Conservation (phyloP, 2,113 vertebrate genomes). For the Oreochromis tanganicae region DNA sequence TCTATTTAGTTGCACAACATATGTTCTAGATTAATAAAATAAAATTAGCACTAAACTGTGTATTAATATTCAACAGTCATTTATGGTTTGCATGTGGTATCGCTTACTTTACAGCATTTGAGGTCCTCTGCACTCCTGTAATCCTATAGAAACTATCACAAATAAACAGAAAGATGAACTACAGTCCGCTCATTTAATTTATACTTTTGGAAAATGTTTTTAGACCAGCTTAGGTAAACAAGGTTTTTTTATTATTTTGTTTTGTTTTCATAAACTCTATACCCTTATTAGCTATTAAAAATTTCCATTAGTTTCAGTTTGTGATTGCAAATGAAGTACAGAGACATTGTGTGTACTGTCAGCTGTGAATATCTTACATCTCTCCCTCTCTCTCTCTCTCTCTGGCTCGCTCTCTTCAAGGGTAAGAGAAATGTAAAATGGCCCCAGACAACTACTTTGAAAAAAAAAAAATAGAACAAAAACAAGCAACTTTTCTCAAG, state of each 20-base stretch:
- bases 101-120: neutral
- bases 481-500: neutral
- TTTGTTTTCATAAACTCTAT: neutral
- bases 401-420: neutral
- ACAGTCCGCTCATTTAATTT: neutral
- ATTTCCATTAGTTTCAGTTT: conserved; percentile 26
- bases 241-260: neutral
- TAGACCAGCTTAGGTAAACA: neutral
- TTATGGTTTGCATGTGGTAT: neutral
- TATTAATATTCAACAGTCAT: neutral
- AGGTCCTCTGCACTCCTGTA: too few relatives aligned
- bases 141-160: neutral
- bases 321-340: neutral
- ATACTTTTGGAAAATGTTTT: neutral
- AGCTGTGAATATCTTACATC: neutral
- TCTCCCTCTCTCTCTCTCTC: neutral
- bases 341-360: neutral
- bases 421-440: neutral
- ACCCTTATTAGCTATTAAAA: conserved; percentile 30
- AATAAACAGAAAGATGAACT: neutral
- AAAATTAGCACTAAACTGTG: neutral
- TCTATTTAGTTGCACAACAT: neutral
- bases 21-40: neutral
- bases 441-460: neutral
- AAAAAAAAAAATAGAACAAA: neutral